A percentile compares a stretch with the other conserved stretches of the same genome.
phyloP scores from a whole-genome alignment of 2,113 vertebrate species.

The Halcyon malimbica region DNA sequence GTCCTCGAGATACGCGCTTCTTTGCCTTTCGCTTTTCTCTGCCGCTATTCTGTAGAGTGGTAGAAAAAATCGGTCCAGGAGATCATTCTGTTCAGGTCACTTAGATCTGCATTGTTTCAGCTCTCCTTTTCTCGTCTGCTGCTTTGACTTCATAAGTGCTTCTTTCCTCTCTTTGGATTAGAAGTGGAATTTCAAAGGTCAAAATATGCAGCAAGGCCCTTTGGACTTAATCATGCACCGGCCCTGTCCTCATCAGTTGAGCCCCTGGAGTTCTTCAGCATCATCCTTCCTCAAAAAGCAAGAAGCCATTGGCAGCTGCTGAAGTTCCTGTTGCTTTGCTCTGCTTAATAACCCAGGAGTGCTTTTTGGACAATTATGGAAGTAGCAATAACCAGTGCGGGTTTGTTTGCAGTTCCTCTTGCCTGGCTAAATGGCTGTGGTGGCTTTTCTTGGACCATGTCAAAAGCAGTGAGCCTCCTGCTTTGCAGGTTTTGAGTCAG shows the following conservation, averaged over 20 bases:
- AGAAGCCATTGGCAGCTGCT: background rate
- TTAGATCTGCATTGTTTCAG: background rate
- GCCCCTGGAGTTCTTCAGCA: background rate
- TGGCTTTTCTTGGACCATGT: background rate
- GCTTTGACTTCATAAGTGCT: background rate
- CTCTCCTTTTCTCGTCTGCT: background rate
- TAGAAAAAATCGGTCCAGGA: background rate
- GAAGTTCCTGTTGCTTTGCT: background rate
- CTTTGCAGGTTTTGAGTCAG: background rate
- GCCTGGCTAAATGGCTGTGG: background rate
- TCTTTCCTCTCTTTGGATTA: background rate
- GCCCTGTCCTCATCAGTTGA: background rate
- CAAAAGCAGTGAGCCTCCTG: background rate
- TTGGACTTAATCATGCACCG: background rate
- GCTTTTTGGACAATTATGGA: background rate
- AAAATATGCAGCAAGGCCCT: rapidly evolving
- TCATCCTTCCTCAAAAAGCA: background rate
- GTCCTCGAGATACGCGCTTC: background rate
- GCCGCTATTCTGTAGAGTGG: background rate
- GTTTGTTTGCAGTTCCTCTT: background rate
- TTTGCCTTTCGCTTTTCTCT: background rate
- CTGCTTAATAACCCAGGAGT: background rate
- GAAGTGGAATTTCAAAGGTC: background rate
- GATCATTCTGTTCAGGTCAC: background rate
- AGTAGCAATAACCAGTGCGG: background rate